phyloP scores from a whole-genome alignment of 2,113 vertebrate species.

The Platysternon megacephalum region DNA sequence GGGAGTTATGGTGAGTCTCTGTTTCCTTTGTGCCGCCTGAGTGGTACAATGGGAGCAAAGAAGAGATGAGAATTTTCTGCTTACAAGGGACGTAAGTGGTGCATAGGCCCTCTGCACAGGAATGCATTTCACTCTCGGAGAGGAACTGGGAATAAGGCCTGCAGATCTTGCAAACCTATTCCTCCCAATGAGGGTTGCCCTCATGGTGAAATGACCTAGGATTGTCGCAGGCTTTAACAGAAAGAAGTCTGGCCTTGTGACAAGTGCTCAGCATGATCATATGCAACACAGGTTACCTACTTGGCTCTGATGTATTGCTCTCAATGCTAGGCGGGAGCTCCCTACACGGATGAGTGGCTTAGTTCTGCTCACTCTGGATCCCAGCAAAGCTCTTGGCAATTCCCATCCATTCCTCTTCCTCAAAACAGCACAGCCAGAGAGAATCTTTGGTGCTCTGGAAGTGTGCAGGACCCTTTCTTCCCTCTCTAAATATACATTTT shows the following conservation, averaged over 20 bases:
- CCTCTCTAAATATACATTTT: neutral
- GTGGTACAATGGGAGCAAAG: neutral
- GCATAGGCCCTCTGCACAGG: neutral
- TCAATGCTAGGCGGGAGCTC: neutral
- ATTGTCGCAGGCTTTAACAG: neutral
- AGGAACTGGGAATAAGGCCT: neutral
- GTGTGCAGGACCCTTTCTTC: neutral
- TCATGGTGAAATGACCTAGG: neutral
- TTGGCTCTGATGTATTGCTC: conserved; percentile 6
- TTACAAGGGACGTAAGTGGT: neutral
- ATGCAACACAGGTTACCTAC: neutral
- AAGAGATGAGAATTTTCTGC: neutral
- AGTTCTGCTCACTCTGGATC: neutral
- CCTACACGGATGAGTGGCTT: neutral
- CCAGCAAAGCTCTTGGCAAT: neutral
- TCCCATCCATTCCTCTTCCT: neutral
- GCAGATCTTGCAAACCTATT: neutral
- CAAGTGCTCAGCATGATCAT: neutral
- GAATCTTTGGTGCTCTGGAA: neutral
- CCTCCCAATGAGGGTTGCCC: neutral
- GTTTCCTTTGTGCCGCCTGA: neutral
- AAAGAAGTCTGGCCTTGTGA: neutral
- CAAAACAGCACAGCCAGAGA: neutral
- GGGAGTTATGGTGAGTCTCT: neutral
- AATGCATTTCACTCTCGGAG: neutral